These are phyloP conservation scores for Epirrhoe alternata DNA, from an alignment of 2,888 invertebrate species.

Conservation along the genomic window DNA sequence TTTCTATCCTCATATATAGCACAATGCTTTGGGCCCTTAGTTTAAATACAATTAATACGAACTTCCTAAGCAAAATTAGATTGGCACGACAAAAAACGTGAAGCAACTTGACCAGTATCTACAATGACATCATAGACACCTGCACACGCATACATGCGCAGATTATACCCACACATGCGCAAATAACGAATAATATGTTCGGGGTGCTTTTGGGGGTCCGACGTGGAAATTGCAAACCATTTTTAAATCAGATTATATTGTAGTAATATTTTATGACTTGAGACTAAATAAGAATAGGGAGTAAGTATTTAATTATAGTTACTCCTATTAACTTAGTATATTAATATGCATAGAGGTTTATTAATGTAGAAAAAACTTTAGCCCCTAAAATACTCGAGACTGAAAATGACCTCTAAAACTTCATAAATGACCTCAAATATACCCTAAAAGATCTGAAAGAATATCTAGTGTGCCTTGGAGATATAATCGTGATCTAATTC, in stretches of 20 bases:
- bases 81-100: conserved; percentile 43
- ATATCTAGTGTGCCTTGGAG: too few species aligned
- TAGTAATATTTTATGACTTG: too few species aligned
- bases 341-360: too few species aligned
- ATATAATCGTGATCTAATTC: too few species aligned
- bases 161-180: conserved; percentile 28
- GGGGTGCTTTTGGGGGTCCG: conserved; percentile 8
- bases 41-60: conserved; percentile 15
- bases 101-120: conserved; percentile 61
- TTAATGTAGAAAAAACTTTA: too few species aligned
- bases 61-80: conserved; percentile 34
- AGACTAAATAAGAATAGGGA: background rate
- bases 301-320: background rate
- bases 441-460: too few species aligned
- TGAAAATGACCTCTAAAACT: too few species aligned
- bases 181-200: conserved; percentile 26
- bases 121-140: conserved; percentile 73
- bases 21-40: too few species aligned
- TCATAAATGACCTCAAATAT: too few species aligned
- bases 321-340: too few species aligned
- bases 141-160: conserved; percentile 52
- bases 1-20: too few species aligned
- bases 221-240: background rate
- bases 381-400: too few species aligned
- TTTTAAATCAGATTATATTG: background rate